A percentile compares a stretch with the other conserved stretches of the same genome.
Evolutionary conservation across 1,140 invertebrate genomes (phyloP).

Genomic region (Tenebrio molitor): DNA sequence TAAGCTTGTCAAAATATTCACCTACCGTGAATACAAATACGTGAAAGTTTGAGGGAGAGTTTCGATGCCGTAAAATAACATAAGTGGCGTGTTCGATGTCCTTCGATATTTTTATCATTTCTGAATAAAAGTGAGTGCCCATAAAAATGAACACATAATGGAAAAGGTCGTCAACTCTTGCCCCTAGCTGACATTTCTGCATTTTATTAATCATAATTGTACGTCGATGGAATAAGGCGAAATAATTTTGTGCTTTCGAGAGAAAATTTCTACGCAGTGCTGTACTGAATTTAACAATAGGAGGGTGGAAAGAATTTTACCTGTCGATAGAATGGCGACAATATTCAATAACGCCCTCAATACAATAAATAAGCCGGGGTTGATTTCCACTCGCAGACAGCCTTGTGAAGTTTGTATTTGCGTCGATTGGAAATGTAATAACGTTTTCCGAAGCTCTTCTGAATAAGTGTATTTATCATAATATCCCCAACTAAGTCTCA

Average conservation of each 20-base stretch:
- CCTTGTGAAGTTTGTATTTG: too few species aligned
- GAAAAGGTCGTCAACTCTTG: conserved; percentile 4
- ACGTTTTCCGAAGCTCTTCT: too few species aligned
- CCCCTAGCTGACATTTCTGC: neutral
- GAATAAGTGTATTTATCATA: too few species aligned
- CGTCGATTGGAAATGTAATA: too few species aligned
- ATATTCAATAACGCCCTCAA: too few species aligned
- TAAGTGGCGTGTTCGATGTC: too few species aligned
- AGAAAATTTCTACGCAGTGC: neutral
- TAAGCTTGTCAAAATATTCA: neutral
- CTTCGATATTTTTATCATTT: neutral
- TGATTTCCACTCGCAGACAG: too few species aligned
- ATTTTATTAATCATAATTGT: conserved; percentile 5
- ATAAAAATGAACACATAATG: neutral
- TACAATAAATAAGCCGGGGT: too few species aligned
- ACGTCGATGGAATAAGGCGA: neutral
- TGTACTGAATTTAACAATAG: too few species aligned
- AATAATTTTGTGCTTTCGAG: neutral
- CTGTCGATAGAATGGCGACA: too few species aligned
- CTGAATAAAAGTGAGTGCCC: neutral
- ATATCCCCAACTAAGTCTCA: too few species aligned
- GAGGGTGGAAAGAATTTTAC: neutral
- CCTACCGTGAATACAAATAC: neutral
- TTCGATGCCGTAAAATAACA: neutral
- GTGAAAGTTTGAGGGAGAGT: neutral